These are phyloP conservation scores for Phymanthus crucifer DNA, from an alignment of 92 coral and sea anemone species.

Conservation along the genomic window DNA sequence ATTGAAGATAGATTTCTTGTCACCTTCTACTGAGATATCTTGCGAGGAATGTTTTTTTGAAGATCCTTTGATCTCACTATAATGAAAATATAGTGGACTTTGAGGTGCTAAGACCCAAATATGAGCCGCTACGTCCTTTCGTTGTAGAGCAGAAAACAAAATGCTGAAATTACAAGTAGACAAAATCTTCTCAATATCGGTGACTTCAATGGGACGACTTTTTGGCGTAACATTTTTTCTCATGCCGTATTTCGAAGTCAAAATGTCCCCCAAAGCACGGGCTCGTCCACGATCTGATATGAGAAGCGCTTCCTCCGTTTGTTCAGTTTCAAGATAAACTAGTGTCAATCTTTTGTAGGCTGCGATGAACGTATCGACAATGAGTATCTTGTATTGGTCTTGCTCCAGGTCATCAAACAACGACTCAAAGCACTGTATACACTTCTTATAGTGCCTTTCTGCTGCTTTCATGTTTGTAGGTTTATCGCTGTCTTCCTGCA, in stretches of 20 bases:
- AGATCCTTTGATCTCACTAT: neutral
- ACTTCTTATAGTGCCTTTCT: too few relatives aligned
- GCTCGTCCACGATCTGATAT: too few relatives aligned
- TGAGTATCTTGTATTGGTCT: neutral
- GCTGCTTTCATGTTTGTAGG: neutral
- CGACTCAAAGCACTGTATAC: too few relatives aligned
- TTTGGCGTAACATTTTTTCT: neutral
- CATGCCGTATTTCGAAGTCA: neutral
- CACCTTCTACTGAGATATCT: neutral
- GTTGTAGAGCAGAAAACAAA: slow-evolving; percentile 3
- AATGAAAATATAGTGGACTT: slow-evolving; percentile 9
- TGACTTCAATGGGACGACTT: slow-evolving; percentile 2
- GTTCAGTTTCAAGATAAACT: too few relatives aligned
- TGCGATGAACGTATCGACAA: slow-evolving; percentile 7
- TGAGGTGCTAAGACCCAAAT: slow-evolving; percentile 10
- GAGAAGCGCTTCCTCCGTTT: too few relatives aligned
- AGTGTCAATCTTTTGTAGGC: slow-evolving; percentile 1
- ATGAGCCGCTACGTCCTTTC: slow-evolving; percentile 1
- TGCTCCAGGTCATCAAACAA: too few relatives aligned
- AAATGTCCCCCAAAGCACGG: too few relatives aligned
- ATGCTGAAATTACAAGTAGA: slow-evolving; percentile 8
- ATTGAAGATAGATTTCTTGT: slow-evolving; percentile 5
- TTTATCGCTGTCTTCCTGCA: slow-evolving; percentile 10
- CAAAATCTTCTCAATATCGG: neutral
- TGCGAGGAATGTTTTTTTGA: neutral